phyloP scores from a whole-genome alignment of 1,140 invertebrate genomes.

The Aethina tumida region DNA sequence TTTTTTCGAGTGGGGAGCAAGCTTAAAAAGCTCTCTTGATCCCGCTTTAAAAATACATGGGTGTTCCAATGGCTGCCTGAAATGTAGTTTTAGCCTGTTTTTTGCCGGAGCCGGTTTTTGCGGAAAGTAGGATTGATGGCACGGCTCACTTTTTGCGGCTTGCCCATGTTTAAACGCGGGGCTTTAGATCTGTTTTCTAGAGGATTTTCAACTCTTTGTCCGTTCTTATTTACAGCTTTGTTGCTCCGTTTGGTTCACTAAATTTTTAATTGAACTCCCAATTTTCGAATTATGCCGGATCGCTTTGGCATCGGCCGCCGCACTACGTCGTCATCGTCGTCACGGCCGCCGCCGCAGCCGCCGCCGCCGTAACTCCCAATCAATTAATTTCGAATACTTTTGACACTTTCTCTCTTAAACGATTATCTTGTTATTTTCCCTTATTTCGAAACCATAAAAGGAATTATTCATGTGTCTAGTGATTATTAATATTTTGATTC shows the following conservation, averaged over 20 bases:
- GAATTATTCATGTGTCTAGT: no score
- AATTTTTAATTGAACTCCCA: conserved; percentile 12
- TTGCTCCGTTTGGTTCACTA: conserved; percentile 13
- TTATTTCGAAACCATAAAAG: no score
- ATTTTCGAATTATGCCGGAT: conserved; percentile 8
- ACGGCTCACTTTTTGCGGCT: conserved; percentile 26
- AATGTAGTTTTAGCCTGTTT: conserved; percentile 30
- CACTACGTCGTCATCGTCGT: no score
- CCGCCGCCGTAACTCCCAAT: no score
- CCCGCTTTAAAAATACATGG: conserved; percentile 36
- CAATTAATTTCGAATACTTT: no score
- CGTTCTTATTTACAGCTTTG: conserved; percentile 31
- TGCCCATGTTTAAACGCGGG: conserved; percentile 28
- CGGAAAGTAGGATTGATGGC: conserved; percentile 29
- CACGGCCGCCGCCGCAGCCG: neutral
- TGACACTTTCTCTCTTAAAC: no score
- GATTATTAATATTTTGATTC: no score
- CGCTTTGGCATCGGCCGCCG: no score
- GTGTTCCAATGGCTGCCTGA: conserved; percentile 33
- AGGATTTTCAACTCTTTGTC: conserved; percentile 31
- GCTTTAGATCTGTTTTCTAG: conserved; percentile 29
- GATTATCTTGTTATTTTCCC: no score
- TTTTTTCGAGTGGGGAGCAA: conserved; percentile 31
- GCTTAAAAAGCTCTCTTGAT: conserved; percentile 28
- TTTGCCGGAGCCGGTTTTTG: conserved; percentile 23